Percentiles rank a stretch among this genome's conserved stretches.
phyloP scores from a whole-genome alignment of 1,140 invertebrate genomes.

The Cyclargus thomasi region DNA sequence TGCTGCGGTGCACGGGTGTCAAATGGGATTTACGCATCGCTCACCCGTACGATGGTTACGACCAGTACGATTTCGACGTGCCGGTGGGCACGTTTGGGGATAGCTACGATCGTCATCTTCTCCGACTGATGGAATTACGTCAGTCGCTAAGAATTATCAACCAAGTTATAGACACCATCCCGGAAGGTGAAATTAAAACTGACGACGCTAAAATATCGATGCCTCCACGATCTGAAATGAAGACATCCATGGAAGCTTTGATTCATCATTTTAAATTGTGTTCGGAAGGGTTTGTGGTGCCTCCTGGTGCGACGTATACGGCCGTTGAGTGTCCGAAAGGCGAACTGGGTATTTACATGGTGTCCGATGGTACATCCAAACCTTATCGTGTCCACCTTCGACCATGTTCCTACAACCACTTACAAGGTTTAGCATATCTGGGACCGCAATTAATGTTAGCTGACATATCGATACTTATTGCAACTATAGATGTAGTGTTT shows the following conservation, averaged over 20 bases:
- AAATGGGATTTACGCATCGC: slow-evolving; percentile 93
- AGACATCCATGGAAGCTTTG: slow-evolving; percentile 90
- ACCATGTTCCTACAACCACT: slow-evolving; percentile 84
- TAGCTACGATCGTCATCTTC: slow-evolving; percentile 84
- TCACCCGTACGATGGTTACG: slow-evolving; percentile 91
- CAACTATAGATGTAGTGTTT: slow-evolving; percentile 90
- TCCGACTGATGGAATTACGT: slow-evolving; percentile 53
- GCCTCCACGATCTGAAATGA: slow-evolving; percentile 88
- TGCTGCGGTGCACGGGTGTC: slow-evolving; percentile 87
- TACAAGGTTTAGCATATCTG: slow-evolving; percentile 79
- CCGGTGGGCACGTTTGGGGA: slow-evolving; percentile 89
- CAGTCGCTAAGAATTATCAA: slow-evolving; percentile 60
- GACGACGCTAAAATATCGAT: slow-evolving; percentile 90
- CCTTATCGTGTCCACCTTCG: slow-evolving; percentile 90
- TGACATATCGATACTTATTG: slow-evolving; percentile 88
- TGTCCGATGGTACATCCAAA: slow-evolving; percentile 87
- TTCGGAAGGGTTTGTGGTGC: slow-evolving; percentile 87
- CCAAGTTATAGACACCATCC: slow-evolving; percentile 92
- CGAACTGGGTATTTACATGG: slow-evolving; percentile 91
- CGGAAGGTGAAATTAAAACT: slow-evolving; percentile 85
- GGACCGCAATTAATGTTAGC: slow-evolving; percentile 80
- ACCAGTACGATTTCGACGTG: slow-evolving; percentile 90
- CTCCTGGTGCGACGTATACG: slow-evolving; percentile 88
- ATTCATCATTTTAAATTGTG: slow-evolving; percentile 94
- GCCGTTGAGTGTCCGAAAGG: slow-evolving; percentile 89